These are phyloP conservation scores for Chironomus striatipennis DNA, from an alignment of 1,140 invertebrate genomes.

Conservation along the genomic window DNA sequence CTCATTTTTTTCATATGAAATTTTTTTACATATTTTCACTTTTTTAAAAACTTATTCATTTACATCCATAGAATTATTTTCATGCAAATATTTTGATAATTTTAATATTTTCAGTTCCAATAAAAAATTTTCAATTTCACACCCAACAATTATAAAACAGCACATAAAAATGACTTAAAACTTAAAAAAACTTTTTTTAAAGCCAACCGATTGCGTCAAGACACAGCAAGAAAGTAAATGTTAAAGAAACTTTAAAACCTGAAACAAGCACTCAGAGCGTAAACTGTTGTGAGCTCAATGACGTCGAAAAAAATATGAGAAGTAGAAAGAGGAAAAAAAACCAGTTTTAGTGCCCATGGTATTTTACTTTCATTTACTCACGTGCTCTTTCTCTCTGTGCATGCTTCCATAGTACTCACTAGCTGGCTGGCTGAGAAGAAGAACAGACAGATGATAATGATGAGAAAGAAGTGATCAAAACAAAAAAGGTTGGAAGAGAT, in stretches of 20 bases:
- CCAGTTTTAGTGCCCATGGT: background rate
- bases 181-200: background rate
- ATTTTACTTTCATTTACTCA: constrained; percentile 1
- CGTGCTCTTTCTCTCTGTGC: background rate
- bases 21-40: constrained; percentile 2
- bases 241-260: background rate
- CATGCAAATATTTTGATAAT: too few species aligned
- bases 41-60: background rate
- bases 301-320: background rate
- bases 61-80: too few species aligned
- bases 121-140: background rate
- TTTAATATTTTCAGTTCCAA: background rate
- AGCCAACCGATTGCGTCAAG: background rate
- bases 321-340: background rate
- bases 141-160: background rate
- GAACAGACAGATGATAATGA: too few species aligned
- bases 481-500: background rate
- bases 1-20: too few species aligned
- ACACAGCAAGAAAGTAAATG: background rate
- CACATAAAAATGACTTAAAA: too few species aligned
- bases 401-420: background rate
- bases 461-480: background rate
- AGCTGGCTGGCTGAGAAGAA: too few species aligned
- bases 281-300: background rate
- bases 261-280: background rate